These are phyloP conservation scores for Leucoraja erinaceus DNA, from an alignment of 2,113 vertebrate species.

Conservation along the genomic window DNA sequence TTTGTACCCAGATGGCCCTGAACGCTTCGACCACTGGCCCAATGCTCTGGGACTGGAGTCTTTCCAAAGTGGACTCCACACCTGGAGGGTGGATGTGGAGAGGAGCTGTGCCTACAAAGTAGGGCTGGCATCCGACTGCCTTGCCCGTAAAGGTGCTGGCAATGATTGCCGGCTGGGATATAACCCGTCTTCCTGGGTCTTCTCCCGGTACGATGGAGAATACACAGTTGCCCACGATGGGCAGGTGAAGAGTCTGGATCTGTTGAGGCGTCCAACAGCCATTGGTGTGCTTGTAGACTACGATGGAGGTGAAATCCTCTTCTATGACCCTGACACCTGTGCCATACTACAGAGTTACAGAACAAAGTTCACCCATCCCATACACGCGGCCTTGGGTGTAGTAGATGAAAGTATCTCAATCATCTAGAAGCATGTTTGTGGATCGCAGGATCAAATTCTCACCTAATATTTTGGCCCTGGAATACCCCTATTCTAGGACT, in stretches of 20 bases:
- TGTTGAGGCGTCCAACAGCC: slow-evolving; percentile 57
- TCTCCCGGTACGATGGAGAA: slow-evolving; percentile 74
- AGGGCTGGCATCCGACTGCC: slow-evolving; percentile 71
- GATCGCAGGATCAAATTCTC: not conserved
- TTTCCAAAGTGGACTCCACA: slow-evolving; percentile 66
- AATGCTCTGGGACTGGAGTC: slow-evolving; percentile 67
- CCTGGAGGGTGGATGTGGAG: slow-evolving; percentile 72
- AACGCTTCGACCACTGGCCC: slow-evolving; percentile 84
- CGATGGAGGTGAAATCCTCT: slow-evolving; percentile 68
- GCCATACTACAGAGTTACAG: slow-evolving; percentile 62
- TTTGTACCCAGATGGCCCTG: slow-evolving; percentile 54
- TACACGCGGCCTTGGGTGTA: slow-evolving; percentile 75
- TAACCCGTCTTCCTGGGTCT: slow-evolving; percentile 79
- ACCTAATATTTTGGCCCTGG: not conserved
- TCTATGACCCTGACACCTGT: slow-evolving; percentile 67
- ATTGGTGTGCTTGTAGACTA: slow-evolving; percentile 79
- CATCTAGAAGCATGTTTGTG: not conserved
- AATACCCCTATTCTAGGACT: not conserved
- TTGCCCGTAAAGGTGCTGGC: slow-evolving; percentile 73
- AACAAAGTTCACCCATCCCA: slow-evolving; percentile 54
- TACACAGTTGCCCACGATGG: slow-evolving; percentile 73
- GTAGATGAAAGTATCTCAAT: slow-evolving; percentile 67
- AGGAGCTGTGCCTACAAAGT: slow-evolving; percentile 82
- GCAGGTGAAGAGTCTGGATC: slow-evolving; percentile 53
- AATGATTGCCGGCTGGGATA: slow-evolving; percentile 72